Base-by-base conservation (phyloP, 2,797 vertebrate genomes). In the Myiotriccus ornatus region DNA sequence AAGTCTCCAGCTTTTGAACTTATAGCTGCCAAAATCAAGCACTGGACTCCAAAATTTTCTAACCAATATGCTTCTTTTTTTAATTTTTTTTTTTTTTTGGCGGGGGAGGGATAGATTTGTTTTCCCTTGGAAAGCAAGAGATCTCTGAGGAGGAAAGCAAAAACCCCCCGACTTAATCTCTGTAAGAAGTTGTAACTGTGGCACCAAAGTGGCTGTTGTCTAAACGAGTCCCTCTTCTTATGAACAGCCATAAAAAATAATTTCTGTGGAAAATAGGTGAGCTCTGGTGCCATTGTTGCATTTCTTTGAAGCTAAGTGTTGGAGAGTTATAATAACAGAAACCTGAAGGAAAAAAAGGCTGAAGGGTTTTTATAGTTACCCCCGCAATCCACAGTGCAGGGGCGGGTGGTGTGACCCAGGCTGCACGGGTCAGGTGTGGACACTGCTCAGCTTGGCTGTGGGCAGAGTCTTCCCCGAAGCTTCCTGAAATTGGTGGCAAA, bases 181-280 rank as follows among this genome's bases (percentile, higher is more conserved):
- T 41, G 1, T 30, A 77, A 43, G 41, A n/a, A 59, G 22, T 25
- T 0, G 0, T 49, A 49, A 18, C n/a, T 1, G 0, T n/a, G 34
- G 53, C 34, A 35, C n/a, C 25, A 46, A 7, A 53, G 23, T 68
- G 49, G 22, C 28, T 57, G 12, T 34, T 25, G 49, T 28, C 65
- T 63, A 16, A 12, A 9, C 39, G 39, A 63, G 12, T 32, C 21
- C 5, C 11, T 67, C 16, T 70, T 67, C 16, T 70, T 41, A 76
- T 34, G 76, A 76, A 79, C 20, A 76, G 18, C 10, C 49, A 64
- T 28, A 46, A 62, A 62, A 87, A 67, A 59, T 7, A 23, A 27
- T 24, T 80, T 79, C 37, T n/a, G 14, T 59, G 59, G 41, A 34
- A 74, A 37, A 46, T 46, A 57, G 20, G 53, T 47, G 59, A 55